These are phyloP conservation scores for Parnassius smintheus DNA, from an alignment of 2,888 invertebrate genomes.

Conservation along the genomic window DNA sequence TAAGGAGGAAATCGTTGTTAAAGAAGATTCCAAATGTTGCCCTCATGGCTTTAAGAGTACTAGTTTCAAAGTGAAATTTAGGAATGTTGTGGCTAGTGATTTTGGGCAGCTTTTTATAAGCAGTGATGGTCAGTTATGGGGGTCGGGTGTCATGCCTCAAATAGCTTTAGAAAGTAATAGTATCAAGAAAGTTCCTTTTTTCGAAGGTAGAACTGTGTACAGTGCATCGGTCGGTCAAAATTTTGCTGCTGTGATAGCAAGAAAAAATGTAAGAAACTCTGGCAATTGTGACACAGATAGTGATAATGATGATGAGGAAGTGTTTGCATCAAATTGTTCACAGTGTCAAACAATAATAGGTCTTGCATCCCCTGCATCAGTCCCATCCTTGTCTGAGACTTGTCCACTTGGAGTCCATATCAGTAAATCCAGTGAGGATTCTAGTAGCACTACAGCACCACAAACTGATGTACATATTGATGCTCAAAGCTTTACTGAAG, in stretches of 20 bases:
- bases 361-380: constrained; percentile 80
- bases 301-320: constrained; percentile 82
- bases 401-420: constrained; percentile 83
- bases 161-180: constrained; percentile 81
- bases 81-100: constrained; percentile 82
- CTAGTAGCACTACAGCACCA: constrained; percentile 81
- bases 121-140: constrained; percentile 86
- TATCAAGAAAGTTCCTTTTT: constrained; percentile 85
- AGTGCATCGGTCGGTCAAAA: constrained; percentile 88
- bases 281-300: constrained; percentile 82
- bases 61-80: constrained; percentile 82
- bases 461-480: constrained; percentile 80
- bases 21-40: constrained; percentile 84
- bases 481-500: constrained; percentile 78
- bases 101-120: constrained; percentile 84
- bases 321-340: constrained; percentile 84
- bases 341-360: constrained; percentile 82
- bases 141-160: constrained; percentile 85
- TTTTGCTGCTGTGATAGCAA: constrained; percentile 88
- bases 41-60: constrained; percentile 84
- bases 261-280: constrained; percentile 78
- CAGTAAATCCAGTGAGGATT: constrained; percentile 82
- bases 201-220: constrained; percentile 84
- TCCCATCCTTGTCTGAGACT: constrained; percentile 83
- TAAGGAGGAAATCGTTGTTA: constrained; percentile 82